A percentile compares a stretch with the other conserved stretches of the same genome.
Conservation (phyloP, 2,797 vertebrate genomes). For the Selene dorsalis region DNA sequence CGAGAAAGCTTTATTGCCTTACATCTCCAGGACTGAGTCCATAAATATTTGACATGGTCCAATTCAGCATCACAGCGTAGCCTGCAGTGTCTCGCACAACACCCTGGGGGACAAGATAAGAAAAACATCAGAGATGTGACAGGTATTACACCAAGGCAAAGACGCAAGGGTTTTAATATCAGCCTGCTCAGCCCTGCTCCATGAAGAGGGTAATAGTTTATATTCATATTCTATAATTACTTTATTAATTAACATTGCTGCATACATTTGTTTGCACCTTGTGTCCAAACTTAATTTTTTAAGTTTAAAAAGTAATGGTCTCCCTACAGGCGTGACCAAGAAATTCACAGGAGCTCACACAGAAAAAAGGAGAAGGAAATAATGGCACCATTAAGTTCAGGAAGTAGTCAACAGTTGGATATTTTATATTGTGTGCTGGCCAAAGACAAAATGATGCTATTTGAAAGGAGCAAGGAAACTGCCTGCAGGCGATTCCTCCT, state of each 20-base stretch:
- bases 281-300: conserved; percentile 12
- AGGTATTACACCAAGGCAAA: conserved; percentile 21
- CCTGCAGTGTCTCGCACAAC: conserved; percentile 93
- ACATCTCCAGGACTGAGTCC: conserved; percentile 94
- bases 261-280: conserved; percentile 16
- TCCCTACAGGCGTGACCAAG: conserved; percentile 16
- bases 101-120: conserved; percentile 84
- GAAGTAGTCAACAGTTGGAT: conserved; percentile 44
- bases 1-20: conserved; percentile 68
- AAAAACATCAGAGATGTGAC: conserved; percentile 43
- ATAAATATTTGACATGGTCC: conserved; percentile 97
- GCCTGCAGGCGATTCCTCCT: conserved; percentile 44
- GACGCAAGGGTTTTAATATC: conserved; percentile 36
- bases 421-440: conserved; percentile 49
- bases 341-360: conserved; percentile 9
- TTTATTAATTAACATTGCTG: conserved; percentile 2
- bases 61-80: conserved; percentile 96
- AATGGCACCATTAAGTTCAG: conserved; percentile 42
- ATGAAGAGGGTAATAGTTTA: not conserved
- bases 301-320: conserved; percentile 18
- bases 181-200: conserved; percentile 10
- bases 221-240: conserved; percentile 5
- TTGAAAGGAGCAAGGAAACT: conserved; percentile 31
- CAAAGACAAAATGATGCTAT: conserved; percentile 50
- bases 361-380: conserved; percentile 5